phyloP scores from a whole-genome alignment of 1,140 invertebrate species.

The Homarus americanus region DNA sequence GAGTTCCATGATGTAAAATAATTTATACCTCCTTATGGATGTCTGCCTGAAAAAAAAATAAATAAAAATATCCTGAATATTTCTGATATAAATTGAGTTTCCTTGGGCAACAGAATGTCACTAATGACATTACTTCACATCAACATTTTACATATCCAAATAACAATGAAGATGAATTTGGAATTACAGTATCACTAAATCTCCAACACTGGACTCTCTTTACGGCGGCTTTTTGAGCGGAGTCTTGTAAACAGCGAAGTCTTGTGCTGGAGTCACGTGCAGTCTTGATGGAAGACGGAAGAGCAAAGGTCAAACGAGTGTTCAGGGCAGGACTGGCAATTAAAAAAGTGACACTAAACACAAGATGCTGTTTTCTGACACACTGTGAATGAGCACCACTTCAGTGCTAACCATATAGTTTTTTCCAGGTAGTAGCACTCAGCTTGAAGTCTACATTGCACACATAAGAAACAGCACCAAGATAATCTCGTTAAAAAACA shows the following conservation, averaged over 20 bases:
- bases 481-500: slow-evolving; percentile 51
- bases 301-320: slow-evolving; percentile 59
- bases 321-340: slow-evolving; percentile 58
- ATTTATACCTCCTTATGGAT: slow-evolving; percentile 12
- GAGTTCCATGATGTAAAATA: slow-evolving; percentile 36
- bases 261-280: slow-evolving; percentile 47
- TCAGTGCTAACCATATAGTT: slow-evolving; percentile 18
- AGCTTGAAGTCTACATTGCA: slow-evolving; percentile 57
- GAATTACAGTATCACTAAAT: slow-evolving; percentile 28
- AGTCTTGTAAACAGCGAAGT: slow-evolving; percentile 46
- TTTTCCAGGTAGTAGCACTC: slow-evolving; percentile 38
- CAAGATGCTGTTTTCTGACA: slow-evolving; percentile 58
- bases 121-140: background rate
- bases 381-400: slow-evolving; percentile 33
- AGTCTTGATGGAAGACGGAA: slow-evolving; percentile 64
- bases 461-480: slow-evolving; percentile 63
- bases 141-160: background rate
- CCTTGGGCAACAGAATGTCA: slow-evolving; percentile 16
- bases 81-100: slow-evolving; percentile 31
- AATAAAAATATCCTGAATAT: slow-evolving; percentile 9
- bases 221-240: slow-evolving; percentile 11
- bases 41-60: background rate
- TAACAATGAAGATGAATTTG: background rate
- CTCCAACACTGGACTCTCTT: slow-evolving; percentile 28
- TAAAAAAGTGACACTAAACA: slow-evolving; percentile 62